Percentiles rank a stretch among this genome's conserved stretches.
Evolutionary conservation across 2,888 invertebrate species (phyloP).

Genomic region (Limnephilus auricula): DNA sequence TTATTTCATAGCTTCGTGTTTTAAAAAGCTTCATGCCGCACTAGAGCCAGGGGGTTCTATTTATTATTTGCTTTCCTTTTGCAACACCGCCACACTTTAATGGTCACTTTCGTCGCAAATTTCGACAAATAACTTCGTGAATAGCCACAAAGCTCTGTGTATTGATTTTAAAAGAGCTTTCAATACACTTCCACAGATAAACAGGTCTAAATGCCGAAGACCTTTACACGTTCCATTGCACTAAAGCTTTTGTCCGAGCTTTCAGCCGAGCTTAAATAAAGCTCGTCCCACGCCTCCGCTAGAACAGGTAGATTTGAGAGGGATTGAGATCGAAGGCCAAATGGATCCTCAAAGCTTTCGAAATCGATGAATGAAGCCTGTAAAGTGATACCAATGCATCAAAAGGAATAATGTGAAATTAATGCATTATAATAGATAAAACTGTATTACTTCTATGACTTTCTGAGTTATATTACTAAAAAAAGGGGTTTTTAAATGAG

Average conservation of each 20-base stretch:
- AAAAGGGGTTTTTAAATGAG: too few species aligned
- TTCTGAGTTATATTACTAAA: neutral
- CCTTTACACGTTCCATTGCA: conserved; percentile 39
- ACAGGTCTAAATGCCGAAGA: conserved; percentile 29
- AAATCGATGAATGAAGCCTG: neutral
- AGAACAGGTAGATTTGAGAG: conserved; percentile 26
- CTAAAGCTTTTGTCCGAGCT: conserved; percentile 45
- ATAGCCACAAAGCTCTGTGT: neutral
- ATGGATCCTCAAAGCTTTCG: neutral
- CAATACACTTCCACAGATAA: neutral
- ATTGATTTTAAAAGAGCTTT: neutral
- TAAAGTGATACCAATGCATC: neutral
- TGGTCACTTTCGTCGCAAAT: neutral
- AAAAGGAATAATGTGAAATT: neutral
- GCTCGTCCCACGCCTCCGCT: conserved; percentile 29
- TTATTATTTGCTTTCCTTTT: neutral
- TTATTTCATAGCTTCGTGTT: neutral
- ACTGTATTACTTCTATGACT: neutral
- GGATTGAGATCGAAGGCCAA: conserved; percentile 21
- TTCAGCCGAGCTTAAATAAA: conserved; percentile 37
- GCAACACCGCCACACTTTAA: conserved; percentile 2
- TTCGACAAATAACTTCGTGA: neutral
- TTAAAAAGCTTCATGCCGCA: neutral
- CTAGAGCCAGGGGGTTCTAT: neutral
- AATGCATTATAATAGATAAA: neutral